Conservation (phyloP, 1,140 invertebrate species). For the Propsilocerus akamusi region DNA sequence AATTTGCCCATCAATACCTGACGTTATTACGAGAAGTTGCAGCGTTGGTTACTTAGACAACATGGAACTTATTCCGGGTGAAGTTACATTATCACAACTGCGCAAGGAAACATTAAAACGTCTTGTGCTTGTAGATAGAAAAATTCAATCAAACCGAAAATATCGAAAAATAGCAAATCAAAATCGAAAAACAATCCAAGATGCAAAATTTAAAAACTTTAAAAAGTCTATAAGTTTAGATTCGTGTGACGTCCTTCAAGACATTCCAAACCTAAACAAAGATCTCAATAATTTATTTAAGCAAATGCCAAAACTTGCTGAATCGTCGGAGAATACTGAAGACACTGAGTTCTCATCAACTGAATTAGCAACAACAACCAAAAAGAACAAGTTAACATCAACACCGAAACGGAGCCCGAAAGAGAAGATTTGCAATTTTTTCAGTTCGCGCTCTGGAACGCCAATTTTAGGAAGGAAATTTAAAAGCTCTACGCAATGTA, state of each 20-base stretch:
- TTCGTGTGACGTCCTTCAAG: conserved; percentile 40
- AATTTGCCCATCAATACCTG: conserved; percentile 36
- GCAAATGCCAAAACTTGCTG: conserved; percentile 18
- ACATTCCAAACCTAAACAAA: conserved; percentile 12
- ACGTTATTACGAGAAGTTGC: conserved; percentile 61
- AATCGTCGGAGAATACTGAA: conserved; percentile 17
- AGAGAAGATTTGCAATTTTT: conserved; percentile 13
- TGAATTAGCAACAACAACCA: conserved; percentile 9
- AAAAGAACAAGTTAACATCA: conserved; percentile 14
- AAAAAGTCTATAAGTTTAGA: conserved; percentile 70
- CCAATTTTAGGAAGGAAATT: not conserved
- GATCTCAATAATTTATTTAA: conserved; percentile 18
- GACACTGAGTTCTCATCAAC: conserved; percentile 8
- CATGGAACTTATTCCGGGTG: conserved; percentile 52
- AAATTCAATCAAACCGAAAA: conserved; percentile 26
- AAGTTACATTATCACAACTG: conserved; percentile 45
- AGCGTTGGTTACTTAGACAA: conserved; percentile 69
- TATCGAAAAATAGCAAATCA: not conserved
- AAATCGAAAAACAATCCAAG: conserved; percentile 8
- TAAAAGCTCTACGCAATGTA: not conserved
- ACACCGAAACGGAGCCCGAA: conserved; percentile 12
- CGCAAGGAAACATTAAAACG: conserved; percentile 54
- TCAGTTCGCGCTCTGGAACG: conserved; percentile 9
- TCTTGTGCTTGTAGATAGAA: conserved; percentile 47
- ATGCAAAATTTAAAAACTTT: conserved; percentile 45